Base-by-base conservation (phyloP, 2,113 vertebrate species). In the Rousettus leschenaultii region DNA sequence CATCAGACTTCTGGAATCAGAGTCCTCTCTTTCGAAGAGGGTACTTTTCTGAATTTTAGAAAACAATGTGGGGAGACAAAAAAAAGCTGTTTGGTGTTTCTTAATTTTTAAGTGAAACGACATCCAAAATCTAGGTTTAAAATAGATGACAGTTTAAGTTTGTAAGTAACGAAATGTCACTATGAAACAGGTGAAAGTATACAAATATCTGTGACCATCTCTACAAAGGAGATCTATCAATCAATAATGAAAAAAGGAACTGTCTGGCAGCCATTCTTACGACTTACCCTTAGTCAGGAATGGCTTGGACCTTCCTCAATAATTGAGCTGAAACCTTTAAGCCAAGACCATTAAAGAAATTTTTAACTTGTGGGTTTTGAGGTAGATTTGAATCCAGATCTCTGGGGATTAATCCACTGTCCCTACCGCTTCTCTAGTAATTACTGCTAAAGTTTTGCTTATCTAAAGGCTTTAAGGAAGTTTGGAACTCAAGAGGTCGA, bases 401-500 rank as follows among this genome's bases (percentile, higher is more conserved):
- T 98, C 86, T 87, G 86, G 86, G 91, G 78, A 89, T 55, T 96
- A 97, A 93, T 96, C 86, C 91, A 94, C 5, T 28, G 48, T 86
- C 96, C 84, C 59, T 63, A 96, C 68, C 88, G 86, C 92, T 98
- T 91, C 95, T 96, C 97, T 9, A 14, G 78, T 97, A 97, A 98
- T 95, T 97, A 91, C 90, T 97, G 94, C 95, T 97, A 21, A 97
- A 97, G 19, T 97, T 97, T 97, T 95, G 75, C 97, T 98, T 98
- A 98, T 98, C 98, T 95, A 92, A 97, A 94, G 95, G 97, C 97
- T 98, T 97, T 97, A 98, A 98, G 98, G 97, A 98, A 98, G 98
- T 98, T 98, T 97, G 90, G 94, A 97, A 91, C 98, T 98, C 15
- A 53, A 95, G 96, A 98, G 95, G 97, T 98, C 92, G 92, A 87